A percentile compares a stretch with the other conserved stretches of the same genome.
phyloP scores from a whole-genome alignment of 2,113 vertebrate species.

The Eolophus roseicapilla region DNA sequence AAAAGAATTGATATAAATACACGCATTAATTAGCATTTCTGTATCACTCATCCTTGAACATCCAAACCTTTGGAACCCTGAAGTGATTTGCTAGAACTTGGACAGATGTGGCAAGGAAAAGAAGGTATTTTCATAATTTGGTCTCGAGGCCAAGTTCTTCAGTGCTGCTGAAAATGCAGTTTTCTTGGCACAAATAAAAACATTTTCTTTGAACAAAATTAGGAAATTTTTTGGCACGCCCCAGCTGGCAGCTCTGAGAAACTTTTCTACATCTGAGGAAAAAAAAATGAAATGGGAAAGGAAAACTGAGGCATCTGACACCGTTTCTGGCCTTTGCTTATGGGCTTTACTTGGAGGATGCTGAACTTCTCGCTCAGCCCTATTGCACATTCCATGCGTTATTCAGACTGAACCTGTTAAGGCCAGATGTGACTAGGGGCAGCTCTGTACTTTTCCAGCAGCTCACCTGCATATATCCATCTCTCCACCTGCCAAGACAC shows the following conservation, averaged over 20 bases:
- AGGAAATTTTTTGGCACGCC: background rate
- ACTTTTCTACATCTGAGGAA: background rate
- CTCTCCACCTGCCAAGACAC: background rate
- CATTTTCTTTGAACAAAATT: background rate
- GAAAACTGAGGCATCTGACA: background rate
- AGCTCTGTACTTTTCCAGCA: background rate
- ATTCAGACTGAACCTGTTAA: background rate
- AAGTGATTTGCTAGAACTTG: background rate
- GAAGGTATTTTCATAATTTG: background rate
- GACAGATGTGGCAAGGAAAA: background rate
- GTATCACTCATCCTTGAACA: background rate
- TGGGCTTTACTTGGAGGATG: background rate
- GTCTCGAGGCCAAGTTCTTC: background rate
- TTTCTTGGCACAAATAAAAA: conserved; percentile 13
- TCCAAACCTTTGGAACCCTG: background rate
- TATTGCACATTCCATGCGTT: background rate
- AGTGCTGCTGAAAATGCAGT: background rate
- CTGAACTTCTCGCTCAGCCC: background rate
- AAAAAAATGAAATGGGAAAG: background rate
- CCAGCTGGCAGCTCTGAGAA: conserved; percentile 3
- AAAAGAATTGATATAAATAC: background rate
- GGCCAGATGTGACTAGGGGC: background rate
- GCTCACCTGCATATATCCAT: background rate
- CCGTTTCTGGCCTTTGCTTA: background rate
- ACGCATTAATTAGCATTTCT: background rate